phyloP scores from a whole-genome alignment of 2,797 vertebrate genomes.

The Chiroxiphia lanceolata region DNA sequence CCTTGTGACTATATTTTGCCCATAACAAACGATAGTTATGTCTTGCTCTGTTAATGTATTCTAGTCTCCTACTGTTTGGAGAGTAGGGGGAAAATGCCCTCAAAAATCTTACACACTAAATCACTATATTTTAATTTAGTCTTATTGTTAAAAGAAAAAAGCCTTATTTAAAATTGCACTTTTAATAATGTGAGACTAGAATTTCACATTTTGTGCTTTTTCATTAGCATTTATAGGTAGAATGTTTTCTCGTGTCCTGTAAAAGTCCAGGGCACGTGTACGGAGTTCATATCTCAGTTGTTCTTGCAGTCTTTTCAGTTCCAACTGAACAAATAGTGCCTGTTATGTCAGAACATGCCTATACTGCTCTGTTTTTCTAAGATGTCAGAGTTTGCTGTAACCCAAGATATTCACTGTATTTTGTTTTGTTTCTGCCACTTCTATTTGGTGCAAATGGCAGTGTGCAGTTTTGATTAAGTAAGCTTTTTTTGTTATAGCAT shows the following conservation, averaged over 20 bases:
- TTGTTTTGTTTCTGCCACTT: background rate
- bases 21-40: background rate
- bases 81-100: background rate
- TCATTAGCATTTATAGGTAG: background rate
- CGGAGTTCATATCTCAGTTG: background rate
- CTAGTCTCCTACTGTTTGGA: background rate
- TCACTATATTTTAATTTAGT: background rate
- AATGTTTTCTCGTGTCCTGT: background rate
- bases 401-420: background rate
- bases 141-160: background rate
- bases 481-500: background rate
- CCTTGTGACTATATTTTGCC: background rate
- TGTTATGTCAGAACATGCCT: background rate
- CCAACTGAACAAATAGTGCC: slow-evolving; percentile 36
- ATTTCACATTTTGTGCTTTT: background rate
- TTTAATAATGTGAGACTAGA: background rate
- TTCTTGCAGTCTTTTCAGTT: background rate
- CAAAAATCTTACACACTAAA: background rate
- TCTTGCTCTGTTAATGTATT: background rate
- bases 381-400: background rate
- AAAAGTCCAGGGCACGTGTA: background rate
- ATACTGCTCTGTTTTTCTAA: background rate
- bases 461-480: background rate
- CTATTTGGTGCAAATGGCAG: background rate
- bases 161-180: background rate